phyloP scores from a whole-genome alignment of 1,140 invertebrate species.

The Drosophila pseudoananassae region DNA sequence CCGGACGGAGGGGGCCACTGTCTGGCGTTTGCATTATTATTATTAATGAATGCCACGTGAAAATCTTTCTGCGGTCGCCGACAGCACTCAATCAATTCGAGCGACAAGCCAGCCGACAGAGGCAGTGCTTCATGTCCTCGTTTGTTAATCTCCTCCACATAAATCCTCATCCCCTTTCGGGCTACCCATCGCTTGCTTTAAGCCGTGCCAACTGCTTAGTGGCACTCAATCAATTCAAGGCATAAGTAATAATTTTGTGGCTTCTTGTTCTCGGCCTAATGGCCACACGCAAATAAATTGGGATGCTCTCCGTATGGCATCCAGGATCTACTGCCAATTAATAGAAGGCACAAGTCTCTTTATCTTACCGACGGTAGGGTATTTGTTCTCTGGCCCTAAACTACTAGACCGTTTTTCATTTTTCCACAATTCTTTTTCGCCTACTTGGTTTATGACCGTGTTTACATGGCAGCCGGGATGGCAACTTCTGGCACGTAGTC shows the following conservation, averaged over 20 bases:
- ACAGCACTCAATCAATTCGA: conserved; percentile 73
- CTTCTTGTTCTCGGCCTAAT: conserved; percentile 38
- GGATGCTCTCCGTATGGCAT: conserved; percentile 32
- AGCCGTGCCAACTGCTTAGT: conserved; percentile 20
- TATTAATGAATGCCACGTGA: conserved; percentile 81
- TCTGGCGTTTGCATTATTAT: conserved; percentile 69
- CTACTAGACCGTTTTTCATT: conserved; percentile 55
- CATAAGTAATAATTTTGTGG: conserved; percentile 22
- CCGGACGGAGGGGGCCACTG: conserved; percentile 22
- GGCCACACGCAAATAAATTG: conserved; percentile 35
- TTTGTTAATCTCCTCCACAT: conserved; percentile 20
- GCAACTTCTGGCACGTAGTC: conserved; percentile 66
- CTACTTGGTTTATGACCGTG: conserved; percentile 66
- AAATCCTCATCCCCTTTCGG: conserved; percentile 2
- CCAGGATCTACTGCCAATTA: conserved; percentile 22
- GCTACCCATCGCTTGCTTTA: conserved; percentile 11
- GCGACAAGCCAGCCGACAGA: conserved; percentile 3
- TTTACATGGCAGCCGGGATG: conserved; percentile 56
- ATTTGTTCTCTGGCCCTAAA: background rate
- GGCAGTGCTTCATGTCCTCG: conserved; percentile 6
- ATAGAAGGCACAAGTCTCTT: conserved; percentile 15
- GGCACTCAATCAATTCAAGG: conserved; percentile 33
- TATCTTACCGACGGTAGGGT: background rate
- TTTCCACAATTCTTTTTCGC: conserved; percentile 43
- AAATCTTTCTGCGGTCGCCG: conserved; percentile 71